These are phyloP conservation scores for Sebastes cheni DNA, from an alignment of 2,797 vertebrate genomes.

Conservation along the genomic window DNA sequence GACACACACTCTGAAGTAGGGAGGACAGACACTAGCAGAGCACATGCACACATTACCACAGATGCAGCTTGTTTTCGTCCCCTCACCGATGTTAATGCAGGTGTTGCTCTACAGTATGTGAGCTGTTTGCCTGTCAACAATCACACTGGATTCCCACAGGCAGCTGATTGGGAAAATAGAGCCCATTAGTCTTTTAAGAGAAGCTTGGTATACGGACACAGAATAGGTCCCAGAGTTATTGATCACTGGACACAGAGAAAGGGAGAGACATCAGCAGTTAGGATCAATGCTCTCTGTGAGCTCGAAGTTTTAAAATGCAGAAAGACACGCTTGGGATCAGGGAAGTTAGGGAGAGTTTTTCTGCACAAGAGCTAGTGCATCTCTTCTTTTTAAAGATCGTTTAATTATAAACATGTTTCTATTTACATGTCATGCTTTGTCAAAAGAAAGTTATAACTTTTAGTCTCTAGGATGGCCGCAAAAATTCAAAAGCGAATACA, in stretches of 20 bases:
- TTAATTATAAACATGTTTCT: neutral
- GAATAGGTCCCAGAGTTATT: conserved; percentile 54
- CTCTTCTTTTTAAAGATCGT: neutral
- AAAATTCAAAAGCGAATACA: neutral
- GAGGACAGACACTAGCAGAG: conserved; percentile 1
- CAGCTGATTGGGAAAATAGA: conserved; percentile 58
- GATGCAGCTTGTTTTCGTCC: neutral
- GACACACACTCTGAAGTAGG: conserved; percentile 24
- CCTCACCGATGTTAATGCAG: conserved; percentile 1
- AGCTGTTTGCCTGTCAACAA: conserved; percentile 27
- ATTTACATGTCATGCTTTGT: neutral
- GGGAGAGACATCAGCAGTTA: conserved; percentile 36
- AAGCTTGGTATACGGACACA: conserved; percentile 27
- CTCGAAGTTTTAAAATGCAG: conserved; percentile 43
- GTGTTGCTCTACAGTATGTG: conserved; percentile 1
- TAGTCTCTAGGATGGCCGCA: neutral
- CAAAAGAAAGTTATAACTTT: neutral
- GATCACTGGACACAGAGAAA: conserved; percentile 48
- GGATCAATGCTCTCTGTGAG: conserved; percentile 53
- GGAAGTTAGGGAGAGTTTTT: neutral
- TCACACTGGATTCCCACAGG: conserved; percentile 34
- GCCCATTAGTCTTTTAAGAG: conserved; percentile 57
- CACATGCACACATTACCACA: neutral
- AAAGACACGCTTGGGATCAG: neutral
- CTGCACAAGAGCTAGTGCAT: neutral